Base-by-base conservation (phyloP, 1,140 invertebrate genomes). In the Calliopsis andreniformis region DNA sequence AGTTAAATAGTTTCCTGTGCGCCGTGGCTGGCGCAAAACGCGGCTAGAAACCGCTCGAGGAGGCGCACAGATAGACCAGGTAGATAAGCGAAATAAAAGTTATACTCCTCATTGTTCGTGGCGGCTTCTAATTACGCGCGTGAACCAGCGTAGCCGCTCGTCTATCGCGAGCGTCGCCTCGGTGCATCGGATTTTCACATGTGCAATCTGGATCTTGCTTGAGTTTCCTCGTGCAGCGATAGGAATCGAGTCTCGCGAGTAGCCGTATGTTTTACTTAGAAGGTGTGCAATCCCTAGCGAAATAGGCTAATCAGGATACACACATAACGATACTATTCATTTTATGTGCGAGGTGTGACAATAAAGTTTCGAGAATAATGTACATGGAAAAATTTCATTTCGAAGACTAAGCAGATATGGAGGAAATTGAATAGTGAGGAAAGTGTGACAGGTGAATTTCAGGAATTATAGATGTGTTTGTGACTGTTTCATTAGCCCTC, bases 31-130 rank as follows among this genome's bases (percentile, higher is more conserved):
- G 67, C 67, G 77, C 69, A 80, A 77, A 67, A 66, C 47, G 70
- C 55, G 51, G 30, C 55, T 70, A 73, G 72, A 42, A 51, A 62
- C 61, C 55, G 35, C 58, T 70, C 71, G 56, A 53, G 75, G 66
- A 79, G 87, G 71, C 53, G 67, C 49, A 56, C 47, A 88, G 90
- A 91, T 90, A 84, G 72, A 53, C 78, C 62, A 61, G 75, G 51
- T 63, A 81, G 89, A 91, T 91, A 91, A 91, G 86, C 85, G 84
- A 88, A 90, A 91, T 91, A 91, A 91, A 91, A 90, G 85, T 90
- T 89, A 89, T 83, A 86, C 84, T 89, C 88, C 87, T 87, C 86
- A 91, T 91, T 91, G 89, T 91, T 90, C 87, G 85, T 71, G 77
- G 80, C 73, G 80, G 87, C 86, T 89, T 91, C 88, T 89, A 91